Evolutionary conservation across 2,113 vertebrate species (phyloP).

Genomic region (Saccopteryx leptura): DNA sequence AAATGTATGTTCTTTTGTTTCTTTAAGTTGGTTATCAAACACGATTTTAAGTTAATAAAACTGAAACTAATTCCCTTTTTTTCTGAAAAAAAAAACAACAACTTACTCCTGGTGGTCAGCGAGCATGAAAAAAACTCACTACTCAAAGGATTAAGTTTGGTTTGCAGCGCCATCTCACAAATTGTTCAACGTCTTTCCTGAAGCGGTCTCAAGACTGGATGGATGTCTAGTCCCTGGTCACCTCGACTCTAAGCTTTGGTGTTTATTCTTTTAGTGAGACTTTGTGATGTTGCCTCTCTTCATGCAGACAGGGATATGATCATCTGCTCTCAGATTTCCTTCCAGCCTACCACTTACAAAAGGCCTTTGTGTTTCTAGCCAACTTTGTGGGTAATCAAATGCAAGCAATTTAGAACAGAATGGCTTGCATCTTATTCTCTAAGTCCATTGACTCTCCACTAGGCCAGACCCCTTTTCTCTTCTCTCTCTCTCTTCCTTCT

Average conservation of each 20-base stretch:
- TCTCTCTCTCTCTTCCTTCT: not conserved
- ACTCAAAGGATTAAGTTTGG: not conserved
- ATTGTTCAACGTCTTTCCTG: not conserved
- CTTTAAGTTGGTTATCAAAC: no score
- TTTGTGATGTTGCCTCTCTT: not conserved
- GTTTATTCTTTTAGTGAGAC: not conserved
- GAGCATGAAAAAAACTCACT: no score
- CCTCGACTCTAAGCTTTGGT: not conserved
- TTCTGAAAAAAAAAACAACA: no score
- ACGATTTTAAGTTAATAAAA: no score
- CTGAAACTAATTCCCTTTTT: no score
- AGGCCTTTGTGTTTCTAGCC: not conserved
- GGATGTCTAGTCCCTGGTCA: not conserved
- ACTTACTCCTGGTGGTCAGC: no score
- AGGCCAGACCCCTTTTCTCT: not conserved
- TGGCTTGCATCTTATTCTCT: not conserved
- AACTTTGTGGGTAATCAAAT: not conserved
- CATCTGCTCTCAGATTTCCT: not conserved
- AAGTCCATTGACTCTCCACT: not conserved
- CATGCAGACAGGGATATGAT: not conserved
- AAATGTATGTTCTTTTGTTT: no score
- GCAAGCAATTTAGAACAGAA: not conserved
- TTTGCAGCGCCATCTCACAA: not conserved
- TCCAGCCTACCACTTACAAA: not conserved
- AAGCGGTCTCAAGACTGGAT: not conserved